Evolutionary conservation across 2,113 vertebrate genomes (phyloP).

Genomic region (Odontesthes bonariensis): DNA sequence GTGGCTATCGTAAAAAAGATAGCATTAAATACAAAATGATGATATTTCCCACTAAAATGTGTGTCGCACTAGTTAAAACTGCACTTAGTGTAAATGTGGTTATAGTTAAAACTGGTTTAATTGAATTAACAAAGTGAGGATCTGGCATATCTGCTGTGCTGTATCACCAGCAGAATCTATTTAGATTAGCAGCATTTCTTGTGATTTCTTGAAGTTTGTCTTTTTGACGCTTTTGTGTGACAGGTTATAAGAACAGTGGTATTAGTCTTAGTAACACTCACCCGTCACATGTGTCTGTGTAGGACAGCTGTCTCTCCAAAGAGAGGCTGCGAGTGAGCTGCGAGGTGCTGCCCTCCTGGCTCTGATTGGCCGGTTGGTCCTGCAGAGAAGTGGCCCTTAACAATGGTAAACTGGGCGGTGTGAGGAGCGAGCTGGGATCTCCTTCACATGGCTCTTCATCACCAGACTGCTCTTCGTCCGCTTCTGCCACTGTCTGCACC

Average conservation of each 20-base stretch:
- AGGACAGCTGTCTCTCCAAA: conserved; percentile 74
- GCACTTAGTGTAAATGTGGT: too few species aligned
- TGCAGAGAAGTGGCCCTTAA: conserved; percentile 84
- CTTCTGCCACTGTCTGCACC: conserved; percentile 35
- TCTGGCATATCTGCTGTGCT: too few species aligned
- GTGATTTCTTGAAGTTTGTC: not conserved
- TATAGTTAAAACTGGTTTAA: too few species aligned
- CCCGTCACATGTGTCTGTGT: conserved; percentile 69
- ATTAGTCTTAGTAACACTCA: conserved; percentile 40
- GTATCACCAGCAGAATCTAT: too few species aligned
- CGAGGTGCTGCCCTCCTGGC: conserved; percentile 54
- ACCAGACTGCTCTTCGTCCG: conserved; percentile 26
- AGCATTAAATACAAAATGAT: too few species aligned
- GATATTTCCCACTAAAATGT: too few species aligned
- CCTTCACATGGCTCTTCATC: conserved; percentile 48
- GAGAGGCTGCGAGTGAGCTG: conserved; percentile 79
- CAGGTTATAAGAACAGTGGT: not conserved
- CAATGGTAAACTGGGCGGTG: conserved; percentile 75
- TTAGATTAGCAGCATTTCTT: too few species aligned
- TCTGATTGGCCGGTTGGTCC: conserved; percentile 72
- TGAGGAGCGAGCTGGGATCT: conserved; percentile 55
- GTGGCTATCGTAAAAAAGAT: too few species aligned
- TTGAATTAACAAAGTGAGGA: too few species aligned
- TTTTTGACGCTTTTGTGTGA: not conserved
- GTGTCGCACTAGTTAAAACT: too few species aligned